These are phyloP conservation scores for Andrena trimmerana DNA, from an alignment of 2,888 invertebrate species.

Conservation along the genomic window DNA sequence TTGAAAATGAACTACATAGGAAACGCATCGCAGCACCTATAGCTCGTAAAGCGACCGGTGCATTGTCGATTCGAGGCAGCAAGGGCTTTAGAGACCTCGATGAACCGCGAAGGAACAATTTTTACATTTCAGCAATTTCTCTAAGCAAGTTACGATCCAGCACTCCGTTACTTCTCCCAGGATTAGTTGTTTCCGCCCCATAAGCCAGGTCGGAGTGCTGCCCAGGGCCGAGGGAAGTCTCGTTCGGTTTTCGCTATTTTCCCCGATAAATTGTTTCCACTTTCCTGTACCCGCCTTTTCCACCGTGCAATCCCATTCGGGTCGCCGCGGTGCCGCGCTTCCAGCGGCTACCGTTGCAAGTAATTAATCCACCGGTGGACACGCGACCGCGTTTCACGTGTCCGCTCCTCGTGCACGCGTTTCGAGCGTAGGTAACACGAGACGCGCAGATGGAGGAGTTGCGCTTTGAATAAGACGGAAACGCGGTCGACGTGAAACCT, in stretches of 20 bases:
- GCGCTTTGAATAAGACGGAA: slow-evolving; percentile 62
- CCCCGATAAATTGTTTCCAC: slow-evolving; percentile 20
- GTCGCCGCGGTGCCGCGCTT: background rate
- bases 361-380: slow-evolving; percentile 57
- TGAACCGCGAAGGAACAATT: slow-evolving; percentile 7
- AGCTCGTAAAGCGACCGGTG: background rate
- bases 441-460: slow-evolving; percentile 30
- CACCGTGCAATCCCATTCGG: background rate
- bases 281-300: slow-evolving; percentile 3
- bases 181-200: slow-evolving; percentile 30
- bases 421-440: slow-evolving; percentile 26
- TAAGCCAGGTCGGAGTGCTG: slow-evolving; percentile 11
- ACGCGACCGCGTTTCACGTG: slow-evolving; percentile 31
- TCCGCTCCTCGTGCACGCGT: slow-evolving; percentile 31
- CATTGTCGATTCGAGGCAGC: background rate
- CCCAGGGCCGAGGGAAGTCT: slow-evolving; percentile 6
- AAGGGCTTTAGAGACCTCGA: background rate
- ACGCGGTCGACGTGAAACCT: slow-evolving; percentile 66
- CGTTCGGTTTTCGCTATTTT: slow-evolving; percentile 9
- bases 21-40: background rate
- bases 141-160: slow-evolving; percentile 17
- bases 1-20: background rate
- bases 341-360: slow-evolving; percentile 7
- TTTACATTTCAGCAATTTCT: slow-evolving; percentile 23
- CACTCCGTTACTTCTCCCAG: slow-evolving; percentile 15